phyloP scores from a whole-genome alignment of 64 coral and sea anemone species.

The Actinia tenebrosa region DNA sequence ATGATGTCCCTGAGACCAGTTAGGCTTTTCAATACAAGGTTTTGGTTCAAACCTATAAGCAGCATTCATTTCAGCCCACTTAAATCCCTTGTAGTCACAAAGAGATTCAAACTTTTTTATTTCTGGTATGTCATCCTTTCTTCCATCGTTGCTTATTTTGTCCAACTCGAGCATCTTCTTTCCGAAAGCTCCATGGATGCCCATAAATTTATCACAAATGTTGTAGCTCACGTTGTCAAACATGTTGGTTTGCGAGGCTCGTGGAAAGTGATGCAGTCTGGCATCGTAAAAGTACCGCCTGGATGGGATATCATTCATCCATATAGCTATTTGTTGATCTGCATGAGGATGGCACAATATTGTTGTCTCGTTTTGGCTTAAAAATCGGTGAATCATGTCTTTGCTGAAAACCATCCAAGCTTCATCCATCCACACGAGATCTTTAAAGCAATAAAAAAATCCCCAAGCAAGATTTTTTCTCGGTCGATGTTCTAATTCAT shows the following conservation, averaged over 20 bases:
- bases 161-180: conserved; percentile 25
- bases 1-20: background rate
- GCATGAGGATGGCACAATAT: conserved; percentile 39
- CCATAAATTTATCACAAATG: no score
- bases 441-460: no score
- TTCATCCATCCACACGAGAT: conserved; percentile 38
- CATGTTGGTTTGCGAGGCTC: background rate
- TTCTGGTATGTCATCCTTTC: background rate
- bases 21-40: conserved; percentile 17
- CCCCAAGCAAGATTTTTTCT: no score
- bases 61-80: background rate
- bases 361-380: conserved; percentile 28
- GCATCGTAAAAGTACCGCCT: conserved; percentile 14
- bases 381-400: conserved; percentile 39
- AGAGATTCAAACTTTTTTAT: background rate
- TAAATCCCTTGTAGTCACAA: conserved; percentile 13
- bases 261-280: conserved; percentile 14
- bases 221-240: background rate
- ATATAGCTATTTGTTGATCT: background rate
- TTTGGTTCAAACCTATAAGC: conserved; percentile 23
- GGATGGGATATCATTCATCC: conserved; percentile 25
- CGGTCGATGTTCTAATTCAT: no score
- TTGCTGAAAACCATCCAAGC: conserved; percentile 36
- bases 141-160: conserved; percentile 5
- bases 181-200: no score